These are phyloP conservation scores for Andricus quercusramuli DNA, from an alignment of 2,888 invertebrate species.

Conservation along the genomic window DNA sequence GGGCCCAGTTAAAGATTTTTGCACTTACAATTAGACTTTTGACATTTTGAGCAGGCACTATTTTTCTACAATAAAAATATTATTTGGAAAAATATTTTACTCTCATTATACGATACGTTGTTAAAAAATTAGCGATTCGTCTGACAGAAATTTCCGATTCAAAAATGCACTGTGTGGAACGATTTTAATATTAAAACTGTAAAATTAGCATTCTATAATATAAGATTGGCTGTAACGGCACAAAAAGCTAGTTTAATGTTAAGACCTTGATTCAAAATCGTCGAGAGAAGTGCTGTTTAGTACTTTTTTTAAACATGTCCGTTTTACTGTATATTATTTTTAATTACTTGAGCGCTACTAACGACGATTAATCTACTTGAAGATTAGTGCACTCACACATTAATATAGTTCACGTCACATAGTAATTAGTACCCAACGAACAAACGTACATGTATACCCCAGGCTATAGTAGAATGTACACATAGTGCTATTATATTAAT, in stretches of 20 bases:
- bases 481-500: constrained; percentile 76
- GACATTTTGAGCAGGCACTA: background rate
- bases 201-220: constrained; percentile 51
- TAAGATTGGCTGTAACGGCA: constrained; percentile 58
- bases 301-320: background rate
- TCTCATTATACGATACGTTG: constrained; percentile 24
- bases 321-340: constrained; percentile 41
- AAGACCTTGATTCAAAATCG: constrained; percentile 52
- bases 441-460: constrained; percentile 63
- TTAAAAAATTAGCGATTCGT: background rate
- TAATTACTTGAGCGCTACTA: constrained; percentile 43
- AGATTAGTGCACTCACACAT: constrained; percentile 31
- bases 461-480: constrained; percentile 47
- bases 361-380: constrained; percentile 38
- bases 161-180: constrained; percentile 61
- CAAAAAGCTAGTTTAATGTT: constrained; percentile 60
- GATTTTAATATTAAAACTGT: constrained; percentile 43
- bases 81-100: background rate
- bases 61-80: background rate
- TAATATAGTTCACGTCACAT: constrained; percentile 52
- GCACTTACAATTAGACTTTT: background rate
- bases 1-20: constrained; percentile 1
- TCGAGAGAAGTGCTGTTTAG: constrained; percentile 44
- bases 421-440: constrained; percentile 66
- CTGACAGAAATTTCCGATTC: constrained; percentile 9